Conservation (phyloP, 1,140 invertebrate genomes). For the Amyelois transitella region DNA sequence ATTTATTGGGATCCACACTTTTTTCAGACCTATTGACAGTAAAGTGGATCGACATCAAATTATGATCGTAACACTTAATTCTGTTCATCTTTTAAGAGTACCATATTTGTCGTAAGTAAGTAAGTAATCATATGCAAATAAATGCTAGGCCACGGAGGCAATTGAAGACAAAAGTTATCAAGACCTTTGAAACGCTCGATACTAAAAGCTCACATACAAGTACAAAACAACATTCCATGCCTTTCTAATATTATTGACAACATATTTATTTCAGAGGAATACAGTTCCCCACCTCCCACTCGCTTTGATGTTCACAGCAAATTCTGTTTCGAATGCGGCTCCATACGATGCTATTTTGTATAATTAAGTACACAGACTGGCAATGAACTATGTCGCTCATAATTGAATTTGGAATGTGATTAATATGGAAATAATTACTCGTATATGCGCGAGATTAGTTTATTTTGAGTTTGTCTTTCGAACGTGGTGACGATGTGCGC, state of each 20-base stretch:
- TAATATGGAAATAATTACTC: constrained; percentile 2
- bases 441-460: neutral
- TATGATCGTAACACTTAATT: too few relatives aligned
- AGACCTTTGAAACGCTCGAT: neutral
- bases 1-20: too few relatives aligned
- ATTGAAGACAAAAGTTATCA: too few relatives aligned
- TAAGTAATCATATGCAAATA: too few relatives aligned
- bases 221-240: too few relatives aligned
- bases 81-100: too few relatives aligned
- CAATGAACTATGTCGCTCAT: constrained; percentile 3
- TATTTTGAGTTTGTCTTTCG: neutral
- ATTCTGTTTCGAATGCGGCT: constrained; percentile 31
- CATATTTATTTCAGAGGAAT: neutral
- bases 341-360: constrained; percentile 17
- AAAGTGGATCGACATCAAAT: too few relatives aligned
- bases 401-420: constrained; percentile 4
- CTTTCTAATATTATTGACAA: neutral
- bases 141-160: too few relatives aligned
- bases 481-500: neutral
- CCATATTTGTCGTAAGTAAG: too few relatives aligned
- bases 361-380: constrained; percentile 21
- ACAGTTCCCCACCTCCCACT: neutral
- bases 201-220: neutral
- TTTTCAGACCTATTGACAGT: too few relatives aligned
- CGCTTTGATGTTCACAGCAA: constrained; percentile 35